Evolutionary conservation across 2,797 vertebrate genomes (phyloP).

Genomic region (Micromesistius poutassou): DNA sequence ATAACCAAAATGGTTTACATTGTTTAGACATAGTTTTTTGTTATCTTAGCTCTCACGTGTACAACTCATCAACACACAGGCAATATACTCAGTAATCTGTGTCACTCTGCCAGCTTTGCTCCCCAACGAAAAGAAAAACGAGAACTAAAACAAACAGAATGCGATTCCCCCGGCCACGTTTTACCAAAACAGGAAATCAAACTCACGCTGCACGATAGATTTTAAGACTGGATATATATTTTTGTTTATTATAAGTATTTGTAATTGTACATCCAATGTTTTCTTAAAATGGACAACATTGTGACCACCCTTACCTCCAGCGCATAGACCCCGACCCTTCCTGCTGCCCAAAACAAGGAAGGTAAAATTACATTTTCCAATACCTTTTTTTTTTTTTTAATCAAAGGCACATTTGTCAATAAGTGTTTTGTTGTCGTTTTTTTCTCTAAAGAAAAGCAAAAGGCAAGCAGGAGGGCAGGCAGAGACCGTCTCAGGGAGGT

Average conservation of each 20-base stretch:
- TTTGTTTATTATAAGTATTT: conserved; percentile 80
- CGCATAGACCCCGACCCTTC: conserved; percentile 26
- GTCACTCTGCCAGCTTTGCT: conserved; percentile 54
- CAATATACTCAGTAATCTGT: conserved; percentile 59
- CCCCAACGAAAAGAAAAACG: conserved; percentile 47
- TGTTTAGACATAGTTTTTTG: conserved; percentile 61
- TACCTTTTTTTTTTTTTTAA: conserved; percentile 70
- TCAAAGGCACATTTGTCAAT: conserved; percentile 79
- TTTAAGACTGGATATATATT: conserved; percentile 79
- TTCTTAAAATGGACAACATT: conserved; percentile 72
- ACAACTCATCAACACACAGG: conserved; percentile 68
- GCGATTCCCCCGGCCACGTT: conserved; percentile 63
- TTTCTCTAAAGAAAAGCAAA: conserved; percentile 56
- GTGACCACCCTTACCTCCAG: conserved; percentile 36
- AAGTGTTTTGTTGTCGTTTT: conserved; percentile 50
- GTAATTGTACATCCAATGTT: conserved; percentile 76
- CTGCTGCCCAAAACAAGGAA: conserved; percentile 54
- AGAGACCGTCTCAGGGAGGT: conserved; percentile 51
- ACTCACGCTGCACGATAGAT: conserved; percentile 72
- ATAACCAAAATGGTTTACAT: conserved; percentile 69
- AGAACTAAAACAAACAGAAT: conserved; percentile 16
- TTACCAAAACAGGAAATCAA: conserved; percentile 66
- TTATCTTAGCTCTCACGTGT: conserved; percentile 61
- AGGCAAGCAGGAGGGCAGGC: conserved; percentile 60
- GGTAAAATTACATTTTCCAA: conserved; percentile 72